Evolutionary conservation across 2,797 vertebrate genomes (phyloP), one percentile per base, ranked within the genome.

Genomic region (Chelmon rostratus): DNA sequence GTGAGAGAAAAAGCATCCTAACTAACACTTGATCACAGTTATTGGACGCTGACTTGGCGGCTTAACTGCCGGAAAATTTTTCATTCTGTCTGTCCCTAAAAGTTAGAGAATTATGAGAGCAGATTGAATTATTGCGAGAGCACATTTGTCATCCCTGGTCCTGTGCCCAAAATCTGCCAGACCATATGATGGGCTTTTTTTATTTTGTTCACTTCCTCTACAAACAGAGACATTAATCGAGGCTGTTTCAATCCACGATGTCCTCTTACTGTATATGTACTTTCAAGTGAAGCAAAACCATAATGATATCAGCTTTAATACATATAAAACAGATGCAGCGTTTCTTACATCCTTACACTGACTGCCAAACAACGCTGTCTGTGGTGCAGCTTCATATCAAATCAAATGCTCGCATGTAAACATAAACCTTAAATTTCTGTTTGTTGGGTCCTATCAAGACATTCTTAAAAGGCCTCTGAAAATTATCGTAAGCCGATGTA

Each of bases 101-200:
- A 96, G 95, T 96, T 96, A 94, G 93, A 94, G 96, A 96, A 96
- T 95, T 95, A 94, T 94, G 93, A 91, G 94, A 96, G 95, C 96
- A 96, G 96, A 96, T 96, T 96, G 96, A 96, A 96, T 96, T 95
- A 95, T 95, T 95, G 95, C 94, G 84, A 94, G 96, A 95, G 95
- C 95, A 95, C 95, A 95, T 96, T 96, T 96, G 95, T 95, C 95
- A 95, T 95, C 94, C 88, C 95, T 96, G 96, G 95, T 94, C 85
- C 65, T 23, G 85, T 93, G 96, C 95, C 96, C 93, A 94, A 96
- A 96, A 96, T 96, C 96, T 96, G 96, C 95, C 94, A 94, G 95
- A 96, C 95, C 96, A 96, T 96, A 96, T 96, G 96, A 96, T 96
- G 92, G 91, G 92, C 91, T 95, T 96, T 95, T 95, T 92, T 92